Evolutionary conservation across 30 jellyfish, hydroid and myxozoan species (phyloP).

Genomic region (Rhopilema esculentum): DNA sequence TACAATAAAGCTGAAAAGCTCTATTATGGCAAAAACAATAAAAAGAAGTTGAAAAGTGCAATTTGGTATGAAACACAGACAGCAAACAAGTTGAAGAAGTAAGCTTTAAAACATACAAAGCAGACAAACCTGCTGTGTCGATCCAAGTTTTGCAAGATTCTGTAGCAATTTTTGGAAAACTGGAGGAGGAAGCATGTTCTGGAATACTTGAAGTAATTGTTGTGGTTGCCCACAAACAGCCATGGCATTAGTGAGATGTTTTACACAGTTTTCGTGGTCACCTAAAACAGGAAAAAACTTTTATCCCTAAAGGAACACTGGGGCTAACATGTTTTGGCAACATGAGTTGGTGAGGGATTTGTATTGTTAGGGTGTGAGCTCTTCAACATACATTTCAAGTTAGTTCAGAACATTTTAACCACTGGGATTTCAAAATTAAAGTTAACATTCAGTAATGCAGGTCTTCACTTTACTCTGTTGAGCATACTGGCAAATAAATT

Average conservation of each 20-base stretch:
- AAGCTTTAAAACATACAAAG: background rate
- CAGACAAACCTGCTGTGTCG: constrained; percentile 70
- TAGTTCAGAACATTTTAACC: too few relatives aligned
- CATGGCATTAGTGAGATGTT: constrained; percentile 92
- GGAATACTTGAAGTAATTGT: constrained; percentile 96
- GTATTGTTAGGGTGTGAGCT: background rate
- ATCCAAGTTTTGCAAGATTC: constrained; percentile 83
- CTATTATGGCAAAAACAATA: background rate
- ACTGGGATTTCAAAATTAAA: too few relatives aligned
- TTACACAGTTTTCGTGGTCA: constrained; percentile 89
- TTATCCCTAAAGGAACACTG: background rate
- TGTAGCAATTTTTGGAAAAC: constrained; percentile 94
- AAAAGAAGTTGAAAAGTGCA: background rate
- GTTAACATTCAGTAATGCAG: too few relatives aligned
- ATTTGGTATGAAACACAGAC: background rate
- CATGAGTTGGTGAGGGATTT: background rate
- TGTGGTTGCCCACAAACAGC: constrained; percentile 99
- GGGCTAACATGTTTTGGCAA: background rate
- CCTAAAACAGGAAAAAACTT: constrained; percentile 26
- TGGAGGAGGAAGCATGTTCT: constrained; percentile 91
- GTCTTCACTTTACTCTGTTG: too few relatives aligned
- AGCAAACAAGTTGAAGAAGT: background rate
- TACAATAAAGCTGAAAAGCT: too few relatives aligned
- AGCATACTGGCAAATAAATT: too few relatives aligned
- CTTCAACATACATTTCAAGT: too few relatives aligned